Evolutionary conservation across 2,113 vertebrate genomes (phyloP).

Genomic region (Daubentonia madagascariensis): DNA sequence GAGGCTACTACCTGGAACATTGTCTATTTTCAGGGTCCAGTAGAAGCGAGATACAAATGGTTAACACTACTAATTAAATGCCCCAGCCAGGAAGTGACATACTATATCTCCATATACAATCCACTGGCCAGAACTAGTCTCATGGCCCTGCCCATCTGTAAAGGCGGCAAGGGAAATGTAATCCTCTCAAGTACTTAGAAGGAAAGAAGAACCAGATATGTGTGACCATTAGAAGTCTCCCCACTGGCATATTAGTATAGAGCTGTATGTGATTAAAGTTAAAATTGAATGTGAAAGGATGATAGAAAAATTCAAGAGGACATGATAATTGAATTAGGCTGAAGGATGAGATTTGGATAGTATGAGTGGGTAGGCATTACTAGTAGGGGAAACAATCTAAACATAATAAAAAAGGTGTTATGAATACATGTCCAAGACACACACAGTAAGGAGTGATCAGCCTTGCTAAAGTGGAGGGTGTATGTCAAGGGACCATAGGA

Average conservation of each 20-base stretch:
- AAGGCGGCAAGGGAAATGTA: not conserved
- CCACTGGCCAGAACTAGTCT: not conserved
- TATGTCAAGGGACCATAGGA: not conserved
- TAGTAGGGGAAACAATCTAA: not conserved
- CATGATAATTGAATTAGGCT: not conserved
- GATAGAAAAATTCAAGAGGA: not conserved
- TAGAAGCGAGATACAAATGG: not conserved
- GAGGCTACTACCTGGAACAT: not conserved
- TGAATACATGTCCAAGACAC: not conserved
- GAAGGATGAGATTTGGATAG: not conserved
- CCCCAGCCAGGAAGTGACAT: not conserved
- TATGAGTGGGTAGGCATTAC: not conserved
- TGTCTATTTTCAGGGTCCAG: not conserved
- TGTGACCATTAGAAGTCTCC: not conserved
- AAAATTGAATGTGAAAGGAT: conserved; percentile 8
- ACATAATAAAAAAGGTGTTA: not conserved
- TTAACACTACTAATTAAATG: not conserved
- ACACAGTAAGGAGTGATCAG: not conserved
- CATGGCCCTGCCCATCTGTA: not conserved
- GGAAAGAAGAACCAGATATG: not conserved
- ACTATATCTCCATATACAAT: not conserved
- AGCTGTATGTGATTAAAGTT: not conserved
- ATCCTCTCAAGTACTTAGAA: not conserved
- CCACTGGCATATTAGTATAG: not conserved
- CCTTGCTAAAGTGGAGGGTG: not conserved